Percentiles rank a stretch among this genome's conserved stretches.
phyloP scores from a whole-genome alignment of 2,888 invertebrate species.

The Andrena bicolor region DNA sequence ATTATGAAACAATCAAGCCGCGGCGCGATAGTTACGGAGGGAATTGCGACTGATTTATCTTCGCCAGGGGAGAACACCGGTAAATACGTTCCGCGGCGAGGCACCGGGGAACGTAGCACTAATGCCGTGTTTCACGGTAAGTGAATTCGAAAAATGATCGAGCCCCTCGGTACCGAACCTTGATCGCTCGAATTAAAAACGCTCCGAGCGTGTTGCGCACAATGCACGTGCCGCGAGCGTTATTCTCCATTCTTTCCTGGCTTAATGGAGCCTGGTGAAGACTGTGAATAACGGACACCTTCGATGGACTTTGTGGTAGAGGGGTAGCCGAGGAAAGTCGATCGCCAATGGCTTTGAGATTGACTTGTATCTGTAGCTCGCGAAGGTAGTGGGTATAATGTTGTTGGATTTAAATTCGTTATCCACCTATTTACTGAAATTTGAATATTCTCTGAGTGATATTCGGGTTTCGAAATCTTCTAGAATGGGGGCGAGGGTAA shows the following conservation, averaged over 20 bases:
- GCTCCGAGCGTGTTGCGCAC: constrained; percentile 26
- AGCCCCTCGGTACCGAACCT: constrained; percentile 51
- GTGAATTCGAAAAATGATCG: constrained; percentile 64
- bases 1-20: constrained; percentile 63
- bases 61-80: constrained; percentile 59
- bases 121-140: constrained; percentile 64
- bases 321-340: too few species aligned
- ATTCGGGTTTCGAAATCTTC: too few species aligned
- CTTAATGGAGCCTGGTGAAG: background rate
- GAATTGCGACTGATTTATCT: constrained; percentile 67
- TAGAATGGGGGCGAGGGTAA: too few species aligned
- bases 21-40: constrained; percentile 59
- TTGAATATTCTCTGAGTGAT: too few species aligned
- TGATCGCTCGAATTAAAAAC: constrained; percentile 52
- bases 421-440: too few species aligned
- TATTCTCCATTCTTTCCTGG: constrained; percentile 17
- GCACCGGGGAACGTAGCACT: constrained; percentile 32
- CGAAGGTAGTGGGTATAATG: too few species aligned
- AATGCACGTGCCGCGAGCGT: constrained; percentile 48
- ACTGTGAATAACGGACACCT: background rate
- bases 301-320: background rate
- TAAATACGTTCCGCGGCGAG: constrained; percentile 49
- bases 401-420: too few species aligned
- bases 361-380: too few species aligned
- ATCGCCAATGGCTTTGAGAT: too few species aligned